Evolutionary conservation across 2,888 invertebrate species (phyloP), one percentile per base, ranked within the genome.

Genomic region (Nomada fabriciana): DNA sequence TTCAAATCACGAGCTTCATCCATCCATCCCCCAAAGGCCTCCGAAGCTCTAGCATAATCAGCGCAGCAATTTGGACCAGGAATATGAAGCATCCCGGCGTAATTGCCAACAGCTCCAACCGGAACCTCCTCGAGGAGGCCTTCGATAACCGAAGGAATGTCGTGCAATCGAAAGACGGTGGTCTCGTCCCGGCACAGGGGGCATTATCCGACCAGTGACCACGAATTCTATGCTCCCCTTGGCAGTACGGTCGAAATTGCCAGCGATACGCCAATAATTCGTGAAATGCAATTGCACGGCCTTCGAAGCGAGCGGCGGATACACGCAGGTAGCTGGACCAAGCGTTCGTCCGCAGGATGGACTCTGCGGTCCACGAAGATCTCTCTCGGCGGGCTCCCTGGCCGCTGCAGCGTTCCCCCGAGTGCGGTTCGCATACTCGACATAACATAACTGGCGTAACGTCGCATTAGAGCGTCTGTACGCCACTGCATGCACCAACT

Each of bases 381-480:
- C 71, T 36, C 68, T 52, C 29, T 23, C 50, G 5, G n/a, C 18
- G 36, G 43, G 23, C 25, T 55, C 42, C 55, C 63, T n/a, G 20
- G 50, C 23, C 65, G 61, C 23, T 52, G 55, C 73, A 52, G 42
- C 63, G 77, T 73, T 86, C 86, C 74, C 76, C 20, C 18, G 79
- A 85, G 85, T 77, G 85, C 83, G 89, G 88, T 91, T 88, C 86
- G 88, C 89, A 89, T 91, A 87, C 84, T 85, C 85, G 81, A 85
- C 88, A 89, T 90, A 88, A 85, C 89, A 89, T 89, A 90, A 90
- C 91, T 88, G 84, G 87, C 88, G 88, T 87, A 90, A 88, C 89
- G 86, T 86, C 83, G 87, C 88, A 89, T 90, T 85, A 83, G 72
- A 60, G 29, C 52, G 75, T 67, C 75, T 81, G 76, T 59, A 68